These are phyloP conservation scores for Lepas anatifera DNA, from an alignment of 2,888 invertebrate species.

Conservation along the genomic window DNA sequence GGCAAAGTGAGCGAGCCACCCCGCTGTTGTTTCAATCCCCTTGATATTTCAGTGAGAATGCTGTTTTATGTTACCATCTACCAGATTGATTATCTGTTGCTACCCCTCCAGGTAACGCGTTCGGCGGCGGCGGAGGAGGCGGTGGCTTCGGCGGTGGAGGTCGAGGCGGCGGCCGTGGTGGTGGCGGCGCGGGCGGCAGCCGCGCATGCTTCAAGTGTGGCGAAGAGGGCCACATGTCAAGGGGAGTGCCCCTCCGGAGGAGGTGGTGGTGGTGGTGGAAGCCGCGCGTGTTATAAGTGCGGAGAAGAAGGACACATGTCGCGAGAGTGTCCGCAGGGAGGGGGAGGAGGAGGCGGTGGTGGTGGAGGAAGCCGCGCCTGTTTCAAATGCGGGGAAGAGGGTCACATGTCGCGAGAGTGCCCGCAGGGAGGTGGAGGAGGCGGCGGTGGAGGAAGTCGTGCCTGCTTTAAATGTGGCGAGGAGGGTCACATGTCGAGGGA, in stretches of 20 bases:
- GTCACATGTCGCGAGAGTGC: constrained; percentile 21
- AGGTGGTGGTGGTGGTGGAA: background rate
- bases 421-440: background rate
- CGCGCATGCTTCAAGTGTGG: constrained; percentile 15
- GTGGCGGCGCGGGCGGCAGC: constrained; percentile 10
- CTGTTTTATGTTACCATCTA: background rate
- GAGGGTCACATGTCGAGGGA: constrained; percentile 23
- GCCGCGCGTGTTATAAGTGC: constrained; percentile 20
- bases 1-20: background rate
- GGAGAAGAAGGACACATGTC: constrained; percentile 21
- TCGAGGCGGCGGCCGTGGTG: constrained; percentile 13
- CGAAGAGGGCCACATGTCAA: constrained; percentile 21
- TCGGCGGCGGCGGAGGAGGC: background rate
- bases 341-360: background rate
- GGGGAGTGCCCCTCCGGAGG: constrained; percentile 20
- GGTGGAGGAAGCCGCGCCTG: constrained; percentile 12
- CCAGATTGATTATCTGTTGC: background rate
- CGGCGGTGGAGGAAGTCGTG: constrained; percentile 15
- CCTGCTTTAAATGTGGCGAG: constrained; percentile 15
- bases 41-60: too few relatives aligned
- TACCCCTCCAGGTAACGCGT: background rate
- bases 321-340: constrained; percentile 17
- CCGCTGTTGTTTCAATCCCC: background rate
- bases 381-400: constrained; percentile 21
- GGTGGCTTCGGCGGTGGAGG: constrained; percentile 18